Evolutionary conservation across 2,888 invertebrate species (phyloP).

Genomic region (Andrena bucephala): DNA sequence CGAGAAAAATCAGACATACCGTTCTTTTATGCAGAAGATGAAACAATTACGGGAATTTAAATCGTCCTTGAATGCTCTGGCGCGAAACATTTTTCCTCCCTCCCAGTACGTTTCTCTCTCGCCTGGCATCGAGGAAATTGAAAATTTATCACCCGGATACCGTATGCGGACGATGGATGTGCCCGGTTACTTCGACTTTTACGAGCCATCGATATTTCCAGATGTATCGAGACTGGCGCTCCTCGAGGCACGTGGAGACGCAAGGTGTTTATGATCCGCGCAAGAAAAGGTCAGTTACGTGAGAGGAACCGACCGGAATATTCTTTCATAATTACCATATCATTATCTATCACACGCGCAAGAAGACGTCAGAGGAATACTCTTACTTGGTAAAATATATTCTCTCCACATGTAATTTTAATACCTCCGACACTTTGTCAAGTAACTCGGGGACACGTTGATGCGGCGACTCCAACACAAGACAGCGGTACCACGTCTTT

Average conservation of each 20-base stretch:
- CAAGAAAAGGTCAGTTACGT: constrained; percentile 50
- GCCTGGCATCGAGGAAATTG: constrained; percentile 46
- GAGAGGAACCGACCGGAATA: constrained; percentile 18
- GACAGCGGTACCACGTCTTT: constrained; percentile 1
- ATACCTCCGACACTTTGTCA: background rate
- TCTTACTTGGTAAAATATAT: background rate
- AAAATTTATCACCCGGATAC: constrained; percentile 60
- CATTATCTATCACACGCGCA: constrained; percentile 46
- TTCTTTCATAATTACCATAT: constrained; percentile 55
- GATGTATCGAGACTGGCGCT: constrained; percentile 34
- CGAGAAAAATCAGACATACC: background rate
- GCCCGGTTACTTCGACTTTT: constrained; percentile 53
- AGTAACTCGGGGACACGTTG: constrained; percentile 2
- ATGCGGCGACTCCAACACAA: background rate
- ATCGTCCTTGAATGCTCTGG: background rate
- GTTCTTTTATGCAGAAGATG: background rate
- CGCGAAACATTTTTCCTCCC: background rate
- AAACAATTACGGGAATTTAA: constrained; percentile 42
- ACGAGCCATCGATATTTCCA: constrained; percentile 57
- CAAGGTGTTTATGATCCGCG: constrained; percentile 42
- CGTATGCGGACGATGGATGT: constrained; percentile 48
- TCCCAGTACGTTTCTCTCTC: background rate
- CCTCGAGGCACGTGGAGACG: background rate
- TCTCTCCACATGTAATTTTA: background rate
- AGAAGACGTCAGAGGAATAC: constrained; percentile 29